Percentiles rank a stretch among this genome's conserved stretches.
phyloP scores from a whole-genome alignment of 1,140 invertebrate species.

The Bombus ignitus region DNA sequence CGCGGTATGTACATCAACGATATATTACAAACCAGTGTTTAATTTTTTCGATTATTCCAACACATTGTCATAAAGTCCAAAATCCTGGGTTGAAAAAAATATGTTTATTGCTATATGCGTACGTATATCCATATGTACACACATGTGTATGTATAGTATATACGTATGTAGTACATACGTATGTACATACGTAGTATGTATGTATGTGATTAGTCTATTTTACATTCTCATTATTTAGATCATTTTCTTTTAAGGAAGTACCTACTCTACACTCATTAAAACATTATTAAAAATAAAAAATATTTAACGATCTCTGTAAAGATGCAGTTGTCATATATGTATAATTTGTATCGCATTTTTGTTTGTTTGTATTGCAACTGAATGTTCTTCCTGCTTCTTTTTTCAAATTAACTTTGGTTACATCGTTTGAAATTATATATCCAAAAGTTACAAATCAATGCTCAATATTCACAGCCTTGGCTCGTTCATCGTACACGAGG shows the following conservation, averaged over 20 bases:
- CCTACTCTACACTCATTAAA: conserved; percentile 63
- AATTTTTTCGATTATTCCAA: conserved; percentile 47
- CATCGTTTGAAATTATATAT: neutral
- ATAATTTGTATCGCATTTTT: conserved; percentile 35
- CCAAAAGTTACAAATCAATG: conserved; percentile 15
- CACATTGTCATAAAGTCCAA: conserved; percentile 27
- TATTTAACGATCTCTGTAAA: conserved; percentile 47
- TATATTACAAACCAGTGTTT: conserved; percentile 76
- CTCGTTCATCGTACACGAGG: conserved; percentile 44
- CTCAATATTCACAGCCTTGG: conserved; percentile 59
- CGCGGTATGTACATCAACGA: conserved; percentile 79
- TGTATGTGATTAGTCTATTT: conserved; percentile 36
- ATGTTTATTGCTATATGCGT: conserved; percentile 68
- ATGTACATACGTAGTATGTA: no score
- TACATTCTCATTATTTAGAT: conserved; percentile 49
- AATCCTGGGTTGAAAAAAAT: conserved; percentile 62
- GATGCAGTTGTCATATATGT: conserved; percentile 23
- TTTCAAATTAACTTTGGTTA: conserved; percentile 14
- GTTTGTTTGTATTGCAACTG: conserved; percentile 22
- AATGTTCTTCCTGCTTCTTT: conserved; percentile 6
- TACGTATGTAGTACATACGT: no score
- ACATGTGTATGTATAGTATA: conserved; percentile 16
- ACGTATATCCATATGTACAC: conserved; percentile 42
- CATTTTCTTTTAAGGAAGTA: conserved; percentile 32
- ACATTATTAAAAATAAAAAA: conserved; percentile 72